Evolutionary conservation across 30 jellyfish, hydroid and myxozoan genomes (phyloP).

Genomic region (Clytia hemisphaerica): DNA sequence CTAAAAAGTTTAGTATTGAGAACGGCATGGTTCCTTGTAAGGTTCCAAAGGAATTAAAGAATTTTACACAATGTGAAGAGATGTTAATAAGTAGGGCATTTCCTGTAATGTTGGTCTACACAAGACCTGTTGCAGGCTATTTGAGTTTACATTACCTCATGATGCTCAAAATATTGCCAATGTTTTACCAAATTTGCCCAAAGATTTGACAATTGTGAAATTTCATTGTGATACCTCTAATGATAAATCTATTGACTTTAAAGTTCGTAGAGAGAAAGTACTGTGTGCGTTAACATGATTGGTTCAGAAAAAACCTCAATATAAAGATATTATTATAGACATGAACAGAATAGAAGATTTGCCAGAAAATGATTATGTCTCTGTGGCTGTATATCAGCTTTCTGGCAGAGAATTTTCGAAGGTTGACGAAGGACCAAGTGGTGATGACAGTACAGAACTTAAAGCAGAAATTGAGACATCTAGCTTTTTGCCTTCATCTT

Average conservation of each 20-base stretch:
- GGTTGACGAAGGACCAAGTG: background rate
- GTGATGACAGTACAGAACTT: background rate
- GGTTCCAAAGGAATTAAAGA: constrained; percentile 24
- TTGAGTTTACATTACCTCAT: too few species aligned
- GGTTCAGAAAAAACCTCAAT: background rate
- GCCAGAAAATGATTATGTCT: constrained; percentile 1
- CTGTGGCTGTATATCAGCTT: background rate
- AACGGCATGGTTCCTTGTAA: constrained; percentile 19
- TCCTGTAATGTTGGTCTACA: constrained; percentile 26
- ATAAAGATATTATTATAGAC: constrained; percentile 7
- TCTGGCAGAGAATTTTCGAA: too few species aligned
- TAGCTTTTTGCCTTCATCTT: constrained; percentile 19
- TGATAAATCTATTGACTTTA: background rate
- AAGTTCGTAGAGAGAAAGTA: constrained; percentile 16
- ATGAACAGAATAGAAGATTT: background rate
- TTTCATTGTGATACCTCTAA: background rate
- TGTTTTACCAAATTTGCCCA: constrained; percentile 20
- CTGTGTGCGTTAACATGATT: constrained; percentile 12
- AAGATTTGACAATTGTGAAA: background rate
- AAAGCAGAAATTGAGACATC: background rate
- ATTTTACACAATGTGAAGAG: constrained; percentile 35
- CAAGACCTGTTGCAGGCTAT: constrained; percentile 33
- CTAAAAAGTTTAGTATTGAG: constrained; percentile 36
- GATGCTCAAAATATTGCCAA: too few species aligned
- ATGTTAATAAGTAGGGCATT: constrained; percentile 17